These are phyloP conservation scores for Phrynocephalus vlangalii DNA, from an alignment of 2,797 vertebrate species.

Conservation along the genomic window DNA sequence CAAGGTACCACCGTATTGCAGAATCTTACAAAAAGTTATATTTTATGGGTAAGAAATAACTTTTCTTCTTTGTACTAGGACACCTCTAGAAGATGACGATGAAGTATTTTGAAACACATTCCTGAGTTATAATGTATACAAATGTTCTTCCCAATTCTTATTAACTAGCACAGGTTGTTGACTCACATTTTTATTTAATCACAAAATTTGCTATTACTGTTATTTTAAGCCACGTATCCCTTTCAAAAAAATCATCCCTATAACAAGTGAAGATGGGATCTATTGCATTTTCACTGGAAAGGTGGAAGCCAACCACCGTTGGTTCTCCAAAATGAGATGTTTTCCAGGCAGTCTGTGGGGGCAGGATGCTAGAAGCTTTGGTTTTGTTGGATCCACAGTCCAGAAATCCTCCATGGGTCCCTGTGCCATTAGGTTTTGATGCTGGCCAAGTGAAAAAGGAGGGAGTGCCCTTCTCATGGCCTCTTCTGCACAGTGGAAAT, in stretches of 20 bases:
- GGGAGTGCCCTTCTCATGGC: background rate
- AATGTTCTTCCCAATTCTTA: background rate
- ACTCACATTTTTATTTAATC: too few species aligned
- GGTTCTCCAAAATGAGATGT: background rate
- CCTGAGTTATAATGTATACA: background rate
- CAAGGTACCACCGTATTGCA: background rate
- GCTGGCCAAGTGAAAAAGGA: background rate
- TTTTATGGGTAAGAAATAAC: background rate
- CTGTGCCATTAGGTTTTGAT: background rate
- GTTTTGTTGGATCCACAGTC: background rate
- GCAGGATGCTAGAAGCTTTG: background rate
- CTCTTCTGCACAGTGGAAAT: background rate
- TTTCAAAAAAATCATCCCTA: too few species aligned
- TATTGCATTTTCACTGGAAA: background rate
- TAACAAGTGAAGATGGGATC: too few species aligned
- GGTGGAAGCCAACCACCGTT: background rate
- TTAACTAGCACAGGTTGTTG: too few species aligned
- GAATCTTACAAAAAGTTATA: background rate
- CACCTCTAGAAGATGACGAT: too few species aligned
- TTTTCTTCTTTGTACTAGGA: background rate
- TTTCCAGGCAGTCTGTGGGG: background rate
- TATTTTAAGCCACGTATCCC: too few species aligned
- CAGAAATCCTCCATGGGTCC: background rate
- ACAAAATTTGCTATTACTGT: too few species aligned
- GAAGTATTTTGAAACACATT: conserved; percentile 4